These are phyloP conservation scores for Epinephelus fuscoguttatus DNA, from an alignment of 2,113 vertebrate genomes.

Conservation along the genomic window DNA sequence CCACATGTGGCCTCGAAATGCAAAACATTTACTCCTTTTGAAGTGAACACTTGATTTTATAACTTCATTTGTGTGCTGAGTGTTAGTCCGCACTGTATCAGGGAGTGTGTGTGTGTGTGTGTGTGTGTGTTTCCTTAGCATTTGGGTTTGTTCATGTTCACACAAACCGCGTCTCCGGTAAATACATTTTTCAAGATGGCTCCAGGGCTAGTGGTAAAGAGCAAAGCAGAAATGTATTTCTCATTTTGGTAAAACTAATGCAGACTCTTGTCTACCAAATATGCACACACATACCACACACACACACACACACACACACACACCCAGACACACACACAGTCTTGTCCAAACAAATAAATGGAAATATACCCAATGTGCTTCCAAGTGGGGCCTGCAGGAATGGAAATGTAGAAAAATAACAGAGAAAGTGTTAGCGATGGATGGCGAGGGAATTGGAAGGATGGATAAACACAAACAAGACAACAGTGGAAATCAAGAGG, in stretches of 20 bases:
- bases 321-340: not conserved
- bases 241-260: constrained; percentile 66
- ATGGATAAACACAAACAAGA: constrained; percentile 42
- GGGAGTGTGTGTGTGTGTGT: not conserved
- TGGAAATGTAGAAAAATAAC: constrained; percentile 8
- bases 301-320: not conserved
- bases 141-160: constrained; percentile 15
- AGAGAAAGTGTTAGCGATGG: constrained; percentile 15
- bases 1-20: constrained; percentile 37
- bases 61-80: constrained; percentile 32
- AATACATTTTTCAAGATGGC: constrained; percentile 70
- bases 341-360: constrained; percentile 36
- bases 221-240: constrained; percentile 57
- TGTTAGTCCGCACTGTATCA: constrained; percentile 5
- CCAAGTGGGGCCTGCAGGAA: constrained; percentile 43
- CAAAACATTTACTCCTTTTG: constrained; percentile 57
- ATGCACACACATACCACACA: not conserved
- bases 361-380: constrained; percentile 29
- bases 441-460: constrained; percentile 5
- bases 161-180: constrained; percentile 21
- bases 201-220: constrained; percentile 59
- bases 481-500: constrained; percentile 29
- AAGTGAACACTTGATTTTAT: constrained; percentile 50
- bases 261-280: constrained; percentile 56
- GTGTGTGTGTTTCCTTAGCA: not conserved